Percentiles rank a stretch among this genome's conserved stretches.
These are phyloP conservation scores for Drosophila quadrilineata DNA, from an alignment of 1,140 invertebrate species.

Conservation along the genomic window DNA sequence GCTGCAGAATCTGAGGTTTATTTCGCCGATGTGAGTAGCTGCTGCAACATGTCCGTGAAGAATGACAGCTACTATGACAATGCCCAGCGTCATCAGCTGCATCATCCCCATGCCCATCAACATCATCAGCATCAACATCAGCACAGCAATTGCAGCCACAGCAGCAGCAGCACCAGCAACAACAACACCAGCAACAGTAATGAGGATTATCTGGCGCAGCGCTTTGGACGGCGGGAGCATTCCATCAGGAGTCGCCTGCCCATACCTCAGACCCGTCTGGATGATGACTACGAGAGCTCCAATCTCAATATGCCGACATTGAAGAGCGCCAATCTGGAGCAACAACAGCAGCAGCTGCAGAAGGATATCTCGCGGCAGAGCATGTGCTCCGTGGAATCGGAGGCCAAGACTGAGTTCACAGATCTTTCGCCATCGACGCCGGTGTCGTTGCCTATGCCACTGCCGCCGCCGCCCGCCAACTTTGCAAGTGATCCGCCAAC, in stretches of 20 bases:
- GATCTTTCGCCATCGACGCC: slow-evolving; percentile 79
- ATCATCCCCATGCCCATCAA: slow-evolving; percentile 46
- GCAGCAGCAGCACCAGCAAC: slow-evolving; percentile 45
- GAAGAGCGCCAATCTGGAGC: slow-evolving; percentile 45
- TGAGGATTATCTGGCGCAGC: slow-evolving; percentile 83
- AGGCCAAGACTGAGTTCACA: slow-evolving; percentile 80
- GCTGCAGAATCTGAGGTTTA: slow-evolving; percentile 90
- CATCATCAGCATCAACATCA: slow-evolving; percentile 61
- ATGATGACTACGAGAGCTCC: slow-evolving; percentile 71
- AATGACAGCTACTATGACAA: slow-evolving; percentile 82
- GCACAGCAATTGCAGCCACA: slow-evolving; percentile 67
- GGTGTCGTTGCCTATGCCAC: slow-evolving; percentile 32
- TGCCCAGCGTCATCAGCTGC: slow-evolving; percentile 50
- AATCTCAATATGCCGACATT: slow-evolving; percentile 61
- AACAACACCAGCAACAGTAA: slow-evolving; percentile 67
- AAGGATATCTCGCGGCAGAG: slow-evolving; percentile 83
- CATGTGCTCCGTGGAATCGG: slow-evolving; percentile 81
- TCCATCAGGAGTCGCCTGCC: slow-evolving; percentile 84
- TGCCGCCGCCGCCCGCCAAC: slow-evolving; percentile 54
- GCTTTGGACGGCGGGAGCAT: slow-evolving; percentile 83
- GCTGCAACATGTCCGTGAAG: slow-evolving; percentile 88
- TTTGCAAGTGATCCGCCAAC: slow-evolving; percentile 63
- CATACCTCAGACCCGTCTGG: slow-evolving; percentile 82
- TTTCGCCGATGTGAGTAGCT: slow-evolving; percentile 93
- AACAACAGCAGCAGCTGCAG: slow-evolving; percentile 78